phyloP scores from a whole-genome alignment of 2,888 invertebrate species.

The Brenthis hecate region DNA sequence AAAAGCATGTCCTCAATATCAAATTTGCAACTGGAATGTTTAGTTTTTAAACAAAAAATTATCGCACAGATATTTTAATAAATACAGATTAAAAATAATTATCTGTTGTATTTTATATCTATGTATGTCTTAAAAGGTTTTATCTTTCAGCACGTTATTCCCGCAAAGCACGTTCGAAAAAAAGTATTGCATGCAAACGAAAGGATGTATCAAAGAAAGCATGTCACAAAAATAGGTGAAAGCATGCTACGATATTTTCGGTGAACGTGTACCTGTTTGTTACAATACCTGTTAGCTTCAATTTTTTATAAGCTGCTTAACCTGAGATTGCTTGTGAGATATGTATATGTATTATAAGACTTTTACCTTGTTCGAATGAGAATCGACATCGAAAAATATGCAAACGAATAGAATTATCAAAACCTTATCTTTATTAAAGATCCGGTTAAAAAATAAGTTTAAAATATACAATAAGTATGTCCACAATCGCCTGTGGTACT shows the following conservation, averaged over 20 bases:
- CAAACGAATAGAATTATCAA: too few relatives aligned
- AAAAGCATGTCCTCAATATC: neutral
- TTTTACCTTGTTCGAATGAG: too few relatives aligned
- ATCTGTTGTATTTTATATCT: neutral
- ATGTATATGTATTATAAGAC: too few relatives aligned
- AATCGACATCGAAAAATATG: too few relatives aligned
- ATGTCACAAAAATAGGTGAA: conserved; percentile 75
- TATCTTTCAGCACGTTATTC: conserved; percentile 72
- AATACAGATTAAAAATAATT: neutral
- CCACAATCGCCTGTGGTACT: too few relatives aligned
- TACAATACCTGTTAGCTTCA: neutral
- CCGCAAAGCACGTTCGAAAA: conserved; percentile 73
- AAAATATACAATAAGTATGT: too few relatives aligned
- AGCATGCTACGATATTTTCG: conserved; percentile 21
- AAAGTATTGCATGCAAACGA: conserved; percentile 78
- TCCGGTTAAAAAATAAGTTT: too few relatives aligned
- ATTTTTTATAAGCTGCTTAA: neutral
- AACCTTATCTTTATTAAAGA: too few relatives aligned
- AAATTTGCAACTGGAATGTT: conserved; percentile 2
- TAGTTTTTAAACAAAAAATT: neutral
- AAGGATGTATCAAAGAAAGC: conserved; percentile 64
- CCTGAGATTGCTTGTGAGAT: too few relatives aligned
- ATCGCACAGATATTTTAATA: conserved; percentile 3
- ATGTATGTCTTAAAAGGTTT: conserved; percentile 26
- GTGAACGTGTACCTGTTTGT: neutral